Conservation (phyloP, 2,113 vertebrate genomes). For the Eublepharis macularius region DNA sequence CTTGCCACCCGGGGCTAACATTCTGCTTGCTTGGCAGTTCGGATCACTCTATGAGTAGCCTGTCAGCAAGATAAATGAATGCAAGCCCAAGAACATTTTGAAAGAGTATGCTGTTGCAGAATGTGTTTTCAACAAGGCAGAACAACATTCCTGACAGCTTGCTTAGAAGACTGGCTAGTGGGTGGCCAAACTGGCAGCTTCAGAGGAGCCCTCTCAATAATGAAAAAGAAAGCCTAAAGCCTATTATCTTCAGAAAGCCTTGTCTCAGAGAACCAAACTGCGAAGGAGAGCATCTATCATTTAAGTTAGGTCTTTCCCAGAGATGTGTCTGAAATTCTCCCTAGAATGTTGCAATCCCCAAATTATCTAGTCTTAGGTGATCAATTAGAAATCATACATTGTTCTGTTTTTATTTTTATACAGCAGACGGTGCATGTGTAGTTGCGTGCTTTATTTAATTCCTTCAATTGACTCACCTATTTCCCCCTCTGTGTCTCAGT, state of each 20-base stretch:
- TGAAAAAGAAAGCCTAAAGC: slow-evolving; percentile 5
- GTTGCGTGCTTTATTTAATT: too few relatives aligned
- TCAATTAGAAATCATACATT: too few relatives aligned
- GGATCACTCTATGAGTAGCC: slow-evolving; percentile 11
- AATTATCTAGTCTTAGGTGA: too few relatives aligned
- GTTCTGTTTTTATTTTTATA: too few relatives aligned
- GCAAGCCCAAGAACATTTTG: slow-evolving; percentile 16
- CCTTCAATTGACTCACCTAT: too few relatives aligned
- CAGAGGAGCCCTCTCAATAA: background rate
- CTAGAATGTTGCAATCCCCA: too few relatives aligned
- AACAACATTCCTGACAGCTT: slow-evolving; percentile 48
- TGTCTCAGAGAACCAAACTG: background rate
- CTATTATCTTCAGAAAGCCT: fast-evolving
- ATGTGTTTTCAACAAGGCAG: slow-evolving; percentile 1
- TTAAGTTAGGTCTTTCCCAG: too few relatives aligned
- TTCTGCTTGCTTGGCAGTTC: slow-evolving; percentile 41
- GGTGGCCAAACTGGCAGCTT: background rate
- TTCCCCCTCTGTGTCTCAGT: too few relatives aligned
- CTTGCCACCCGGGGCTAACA: slow-evolving; percentile 32
- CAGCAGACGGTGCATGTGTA: too few relatives aligned
- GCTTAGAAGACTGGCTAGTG: slow-evolving; percentile 17
- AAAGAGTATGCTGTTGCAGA: slow-evolving; percentile 39
- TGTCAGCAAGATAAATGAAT: slow-evolving; percentile 58
- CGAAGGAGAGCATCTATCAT: background rate
- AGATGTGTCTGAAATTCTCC: too few relatives aligned